phyloP scores from a whole-genome alignment of 2,113 vertebrate species.

The Macroglossus sobrinus region DNA sequence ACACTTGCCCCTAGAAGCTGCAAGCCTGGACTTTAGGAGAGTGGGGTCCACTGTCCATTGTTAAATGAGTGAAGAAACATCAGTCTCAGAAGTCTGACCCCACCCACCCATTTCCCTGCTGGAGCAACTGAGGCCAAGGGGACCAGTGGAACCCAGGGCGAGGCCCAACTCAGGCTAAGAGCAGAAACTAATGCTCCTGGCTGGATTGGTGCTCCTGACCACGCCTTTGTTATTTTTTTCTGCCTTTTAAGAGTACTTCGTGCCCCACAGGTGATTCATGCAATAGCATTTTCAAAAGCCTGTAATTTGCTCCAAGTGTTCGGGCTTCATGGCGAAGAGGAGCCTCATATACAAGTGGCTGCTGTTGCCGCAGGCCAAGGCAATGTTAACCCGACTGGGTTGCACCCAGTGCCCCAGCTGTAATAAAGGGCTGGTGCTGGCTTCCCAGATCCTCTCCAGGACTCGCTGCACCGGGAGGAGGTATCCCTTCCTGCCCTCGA shows the following conservation, averaged over 20 bases:
- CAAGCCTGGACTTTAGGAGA: background rate
- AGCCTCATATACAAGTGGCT: background rate
- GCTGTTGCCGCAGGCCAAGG: background rate
- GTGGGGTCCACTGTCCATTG: background rate
- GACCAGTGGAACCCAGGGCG: background rate
- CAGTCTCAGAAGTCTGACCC: background rate
- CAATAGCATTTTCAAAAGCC: conserved; percentile 43
- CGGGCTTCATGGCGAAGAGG: background rate
- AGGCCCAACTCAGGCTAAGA: background rate
- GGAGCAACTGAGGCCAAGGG: background rate
- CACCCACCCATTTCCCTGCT: background rate
- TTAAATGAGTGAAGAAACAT: background rate
- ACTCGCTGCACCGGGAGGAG: background rate
- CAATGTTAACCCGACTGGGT: background rate
- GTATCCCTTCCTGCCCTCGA: background rate
- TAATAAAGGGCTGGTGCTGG: background rate
- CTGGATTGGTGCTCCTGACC: background rate
- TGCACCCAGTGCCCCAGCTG: background rate
- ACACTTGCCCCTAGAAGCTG: background rate
- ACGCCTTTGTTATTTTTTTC: conserved; percentile 25
- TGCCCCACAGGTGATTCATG: conserved; percentile 43
- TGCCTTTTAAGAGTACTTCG: background rate
- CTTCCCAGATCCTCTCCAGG: background rate
- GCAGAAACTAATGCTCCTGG: background rate
- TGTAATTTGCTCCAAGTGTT: background rate